Conservation (phyloP, 2,797 vertebrate species). For the Onychomys leucogaster region DNA sequence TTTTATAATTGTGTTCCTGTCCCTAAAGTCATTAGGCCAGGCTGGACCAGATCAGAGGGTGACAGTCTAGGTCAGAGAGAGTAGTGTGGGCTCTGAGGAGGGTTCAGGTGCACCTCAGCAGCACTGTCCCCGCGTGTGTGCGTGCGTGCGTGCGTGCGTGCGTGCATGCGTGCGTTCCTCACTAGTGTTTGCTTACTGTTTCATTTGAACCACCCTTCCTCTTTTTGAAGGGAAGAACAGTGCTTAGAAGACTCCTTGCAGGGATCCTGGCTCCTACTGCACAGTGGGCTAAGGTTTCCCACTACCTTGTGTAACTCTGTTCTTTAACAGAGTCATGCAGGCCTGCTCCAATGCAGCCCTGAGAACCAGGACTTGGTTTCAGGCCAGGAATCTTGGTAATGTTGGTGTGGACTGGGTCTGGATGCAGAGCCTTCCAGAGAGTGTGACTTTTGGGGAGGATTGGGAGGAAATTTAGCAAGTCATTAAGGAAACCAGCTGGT, state of each 20-base stretch:
- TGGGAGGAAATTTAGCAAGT: conserved; percentile 87
- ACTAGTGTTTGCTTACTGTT: neutral
- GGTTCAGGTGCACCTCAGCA: too few relatives aligned
- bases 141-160: too few relatives aligned
- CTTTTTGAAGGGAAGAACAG: neutral
- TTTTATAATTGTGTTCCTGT: neutral
- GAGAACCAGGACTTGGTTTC: conserved; percentile 61
- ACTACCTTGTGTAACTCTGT: accelerated
- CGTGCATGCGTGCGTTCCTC: neutral
- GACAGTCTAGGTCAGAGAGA: neutral
- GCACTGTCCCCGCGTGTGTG: neutral
- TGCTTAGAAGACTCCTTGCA: neutral
- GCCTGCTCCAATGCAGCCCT: conserved; percentile 20
- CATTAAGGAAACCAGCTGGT: conserved; percentile 86
- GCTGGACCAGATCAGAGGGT: neutral
- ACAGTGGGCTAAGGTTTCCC: neutral
- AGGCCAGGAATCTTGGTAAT: conserved; percentile 35
- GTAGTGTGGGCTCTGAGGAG: neutral
- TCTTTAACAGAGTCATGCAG: neutral
- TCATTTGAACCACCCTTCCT: neutral
- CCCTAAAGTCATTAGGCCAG: neutral
- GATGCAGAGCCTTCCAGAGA: neutral
- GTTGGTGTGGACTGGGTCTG: conserved; percentile 21
- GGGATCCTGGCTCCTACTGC: accelerated
- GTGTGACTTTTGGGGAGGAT: conserved; percentile 79